These are phyloP conservation scores for Scaptomyza reducta DNA, from an alignment of 2,888 invertebrate species.

Conservation along the genomic window DNA sequence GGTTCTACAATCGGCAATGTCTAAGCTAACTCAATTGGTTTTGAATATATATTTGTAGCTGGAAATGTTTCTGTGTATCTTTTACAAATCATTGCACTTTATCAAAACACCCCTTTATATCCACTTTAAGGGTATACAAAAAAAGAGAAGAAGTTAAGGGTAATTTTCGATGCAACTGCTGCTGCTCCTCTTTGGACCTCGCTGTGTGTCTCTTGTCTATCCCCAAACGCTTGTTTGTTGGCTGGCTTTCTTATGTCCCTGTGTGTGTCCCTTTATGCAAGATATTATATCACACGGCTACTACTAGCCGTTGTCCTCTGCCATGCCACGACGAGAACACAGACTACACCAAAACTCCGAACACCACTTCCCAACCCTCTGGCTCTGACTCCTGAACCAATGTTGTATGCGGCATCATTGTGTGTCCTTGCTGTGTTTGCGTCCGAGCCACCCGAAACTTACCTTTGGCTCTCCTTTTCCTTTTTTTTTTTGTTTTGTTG, in stretches of 20 bases:
- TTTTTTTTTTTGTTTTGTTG: not conserved
- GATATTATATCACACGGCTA: constrained; percentile 75
- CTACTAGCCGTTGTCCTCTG: constrained; percentile 60
- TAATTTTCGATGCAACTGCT: constrained; percentile 19
- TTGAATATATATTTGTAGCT: too few relatives aligned
- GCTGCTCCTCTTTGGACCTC: not conserved
- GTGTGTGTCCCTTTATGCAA: constrained; percentile 74
- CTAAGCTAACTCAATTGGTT: too few relatives aligned
- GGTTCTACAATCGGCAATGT: too few relatives aligned
- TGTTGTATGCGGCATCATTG: constrained; percentile 39
- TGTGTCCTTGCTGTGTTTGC: constrained; percentile 53
- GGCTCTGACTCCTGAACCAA: constrained; percentile 12
- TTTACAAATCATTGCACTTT: not conserved
- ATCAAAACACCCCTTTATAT: too few relatives aligned
- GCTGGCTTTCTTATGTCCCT: constrained; percentile 75
- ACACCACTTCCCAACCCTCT: not conserved
- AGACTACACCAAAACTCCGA: constrained; percentile 9
- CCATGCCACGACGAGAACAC: constrained; percentile 16
- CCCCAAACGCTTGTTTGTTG: constrained; percentile 75
- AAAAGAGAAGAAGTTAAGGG: not conserved
- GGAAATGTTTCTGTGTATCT: not conserved
- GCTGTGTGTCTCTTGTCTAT: constrained; percentile 51
- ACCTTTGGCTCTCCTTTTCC: constrained; percentile 64
- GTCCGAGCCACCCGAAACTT: constrained; percentile 66
- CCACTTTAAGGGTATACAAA: not conserved